Evolutionary conservation across 2,797 vertebrate species (phyloP), one percentile per base, ranked within the genome.

Genomic region (Lithobates sylvaticus): DNA sequence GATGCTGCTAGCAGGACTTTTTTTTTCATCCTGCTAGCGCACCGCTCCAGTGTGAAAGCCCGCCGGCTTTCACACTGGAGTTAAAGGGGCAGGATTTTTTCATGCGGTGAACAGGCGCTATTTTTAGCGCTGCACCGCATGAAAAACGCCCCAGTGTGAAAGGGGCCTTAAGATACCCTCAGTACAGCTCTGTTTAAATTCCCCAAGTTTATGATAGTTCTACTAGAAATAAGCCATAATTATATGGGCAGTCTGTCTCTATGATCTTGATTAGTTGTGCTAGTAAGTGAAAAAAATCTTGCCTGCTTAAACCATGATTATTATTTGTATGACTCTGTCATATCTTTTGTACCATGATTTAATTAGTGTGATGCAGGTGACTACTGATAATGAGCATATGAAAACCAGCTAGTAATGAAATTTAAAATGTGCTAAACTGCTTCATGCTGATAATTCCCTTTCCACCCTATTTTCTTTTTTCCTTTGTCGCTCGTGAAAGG

Each of bases 391-490:
- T 54, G 50, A 18, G 15, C 16, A 54, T 13, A 54, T 54, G 50
- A 54, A 54, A 61, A 23, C 21, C 21, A 23, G 10, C 21, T 23
- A 23, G 54, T 23, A 23, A 23, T 21, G 54, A 75, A 75, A 83
- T 74, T 15, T 75, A 71, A 39, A 39, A 39, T 71, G 44, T 71
- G 32, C 7, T 36, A 21, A 42, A 39, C 10, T 72, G 16, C 36
- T 72, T n/a, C 69, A 58, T 72, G 65, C 54, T 61, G 54, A 61
- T 61, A 23, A 23, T 61, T 61, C 54, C 54, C 54, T 61, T 23
- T 61, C 21, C 54, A 61, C 54, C 54, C 21, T 61, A 61, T 61
- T 61, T 61, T 61, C 68, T 83, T 74, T 72, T 42, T 68, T 82
- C 50, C 69, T 42, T 39, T 75, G 39, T 42, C 39, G 74, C 81